phyloP scores from a whole-genome alignment of 2,888 invertebrate genomes.

The Pristionchus entomophagus region DNA sequence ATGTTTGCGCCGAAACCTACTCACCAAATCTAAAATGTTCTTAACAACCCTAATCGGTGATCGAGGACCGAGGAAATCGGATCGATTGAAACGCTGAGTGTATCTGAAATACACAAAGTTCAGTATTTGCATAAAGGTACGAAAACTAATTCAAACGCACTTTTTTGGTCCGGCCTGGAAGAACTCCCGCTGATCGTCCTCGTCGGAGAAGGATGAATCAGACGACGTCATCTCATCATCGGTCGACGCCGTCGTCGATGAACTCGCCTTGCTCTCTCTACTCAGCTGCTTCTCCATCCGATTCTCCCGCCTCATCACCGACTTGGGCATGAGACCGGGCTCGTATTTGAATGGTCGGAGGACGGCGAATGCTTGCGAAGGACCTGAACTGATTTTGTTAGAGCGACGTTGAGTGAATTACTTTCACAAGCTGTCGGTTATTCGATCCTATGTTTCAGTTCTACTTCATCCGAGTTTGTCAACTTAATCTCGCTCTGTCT shows the following conservation, averaged over 20 bases:
- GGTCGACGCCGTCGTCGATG: neutral
- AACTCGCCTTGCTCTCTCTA: neutral
- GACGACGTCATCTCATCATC: neutral
- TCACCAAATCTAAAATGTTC: neutral
- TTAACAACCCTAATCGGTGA: neutral
- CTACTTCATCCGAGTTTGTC: no score
- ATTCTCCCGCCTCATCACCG: neutral
- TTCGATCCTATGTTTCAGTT: no score
- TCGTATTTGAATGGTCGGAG: slow-evolving; percentile 28
- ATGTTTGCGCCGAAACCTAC: no score
- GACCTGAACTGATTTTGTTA: neutral
- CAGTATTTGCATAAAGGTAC: neutral
- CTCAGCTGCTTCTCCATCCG: slow-evolving; percentile 10
- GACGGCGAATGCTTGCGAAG: slow-evolving; percentile 35
- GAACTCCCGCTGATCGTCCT: slow-evolving; percentile 36
- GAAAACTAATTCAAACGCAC: neutral
- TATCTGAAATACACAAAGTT: neutral
- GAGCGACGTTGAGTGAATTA: no score
- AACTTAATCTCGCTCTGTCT: no score
- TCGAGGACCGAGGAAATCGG: neutral
- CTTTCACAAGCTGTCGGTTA: no score
- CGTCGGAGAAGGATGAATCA: neutral
- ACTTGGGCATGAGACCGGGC: neutral
- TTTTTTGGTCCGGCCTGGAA: slow-evolving; percentile 41
- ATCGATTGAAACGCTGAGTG: slow-evolving; percentile 1